These are phyloP conservation scores for Synchiropus splendidus DNA, from an alignment of 2,113 vertebrate species.

Conservation along the genomic window DNA sequence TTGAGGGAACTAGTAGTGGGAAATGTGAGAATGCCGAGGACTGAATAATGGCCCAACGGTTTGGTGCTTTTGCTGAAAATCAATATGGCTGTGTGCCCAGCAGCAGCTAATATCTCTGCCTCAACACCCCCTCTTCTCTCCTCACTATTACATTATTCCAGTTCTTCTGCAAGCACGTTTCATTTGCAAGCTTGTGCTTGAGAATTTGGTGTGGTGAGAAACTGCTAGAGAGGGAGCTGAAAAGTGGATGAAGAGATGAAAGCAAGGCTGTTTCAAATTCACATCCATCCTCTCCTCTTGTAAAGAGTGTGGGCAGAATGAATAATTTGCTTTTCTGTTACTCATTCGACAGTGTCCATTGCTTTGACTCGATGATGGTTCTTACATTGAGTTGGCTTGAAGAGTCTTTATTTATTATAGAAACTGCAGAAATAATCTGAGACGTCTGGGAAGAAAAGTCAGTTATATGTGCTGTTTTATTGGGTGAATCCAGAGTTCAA, in stretches of 20 bases:
- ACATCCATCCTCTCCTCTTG: neutral
- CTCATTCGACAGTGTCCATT: slow-evolving; percentile 25
- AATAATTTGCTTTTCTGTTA: slow-evolving; percentile 41
- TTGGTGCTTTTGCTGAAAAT: slow-evolving; percentile 36
- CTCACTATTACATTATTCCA: neutral
- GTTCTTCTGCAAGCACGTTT: too few relatives aligned
- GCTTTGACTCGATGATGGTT: slow-evolving; percentile 6
- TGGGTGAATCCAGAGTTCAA: slow-evolving; percentile 3
- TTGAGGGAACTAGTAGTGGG: slow-evolving; percentile 21
- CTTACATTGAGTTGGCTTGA: slow-evolving; percentile 12
- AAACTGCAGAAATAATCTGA: slow-evolving; percentile 4
- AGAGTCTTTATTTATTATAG: neutral
- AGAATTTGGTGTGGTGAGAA: too few relatives aligned
- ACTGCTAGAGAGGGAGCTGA: too few relatives aligned
- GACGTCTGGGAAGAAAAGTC: neutral
- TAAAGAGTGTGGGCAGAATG: slow-evolving; percentile 17
- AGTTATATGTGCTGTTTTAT: too few relatives aligned
- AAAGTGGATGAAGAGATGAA: slow-evolving; percentile 3
- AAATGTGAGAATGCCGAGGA: neutral
- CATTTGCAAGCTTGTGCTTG: too few relatives aligned
- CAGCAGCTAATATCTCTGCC: slow-evolving; percentile 20
- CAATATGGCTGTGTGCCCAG: slow-evolving; percentile 41
- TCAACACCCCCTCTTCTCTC: neutral
- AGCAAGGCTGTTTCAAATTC: too few relatives aligned
- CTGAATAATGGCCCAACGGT: slow-evolving; percentile 24